These are phyloP conservation scores for Phoronis australis DNA, from an alignment of 2,888 invertebrate genomes.

Conservation along the genomic window DNA sequence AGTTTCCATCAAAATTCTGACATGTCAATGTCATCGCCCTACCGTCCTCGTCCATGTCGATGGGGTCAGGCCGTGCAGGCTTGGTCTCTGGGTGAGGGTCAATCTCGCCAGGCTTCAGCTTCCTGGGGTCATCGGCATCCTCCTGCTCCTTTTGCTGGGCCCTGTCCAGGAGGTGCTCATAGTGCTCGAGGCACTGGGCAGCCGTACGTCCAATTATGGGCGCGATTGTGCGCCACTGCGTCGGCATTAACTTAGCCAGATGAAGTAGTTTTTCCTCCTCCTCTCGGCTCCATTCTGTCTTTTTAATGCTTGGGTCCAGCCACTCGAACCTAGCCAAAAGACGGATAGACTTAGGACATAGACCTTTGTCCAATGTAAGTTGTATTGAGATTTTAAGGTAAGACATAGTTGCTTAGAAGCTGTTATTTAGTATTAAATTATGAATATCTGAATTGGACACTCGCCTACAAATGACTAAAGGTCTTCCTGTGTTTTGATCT, in stretches of 20 bases:
- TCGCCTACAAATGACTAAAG: no score
- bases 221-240: constrained; percentile 99
- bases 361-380: no score
- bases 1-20: no score
- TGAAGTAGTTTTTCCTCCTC: constrained; percentile 98
- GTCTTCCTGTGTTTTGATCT: no score
- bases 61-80: constrained; percentile 96
- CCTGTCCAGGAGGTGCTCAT: constrained; percentile 83
- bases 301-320: constrained; percentile 99
- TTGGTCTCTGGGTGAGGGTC: constrained; percentile 99
- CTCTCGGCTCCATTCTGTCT: constrained; percentile 99
- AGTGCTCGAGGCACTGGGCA: constrained; percentile 95
- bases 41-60: constrained; percentile 99
- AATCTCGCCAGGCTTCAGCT: constrained; percentile 97
- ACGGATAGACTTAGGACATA: no score
- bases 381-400: no score
- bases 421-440: no score
- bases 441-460: no score
- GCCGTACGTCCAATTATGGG: constrained; percentile 98
- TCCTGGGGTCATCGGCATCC: constrained; percentile 79
- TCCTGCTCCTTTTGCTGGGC: constrained; percentile 48
- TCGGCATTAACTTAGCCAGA: constrained; percentile 97
- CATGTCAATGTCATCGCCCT: constrained; percentile 16
- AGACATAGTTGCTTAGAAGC: no score
- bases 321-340: constrained; percentile 87